phyloP scores from a whole-genome alignment of 2,888 invertebrate species.

The Dasypolia templi region DNA sequence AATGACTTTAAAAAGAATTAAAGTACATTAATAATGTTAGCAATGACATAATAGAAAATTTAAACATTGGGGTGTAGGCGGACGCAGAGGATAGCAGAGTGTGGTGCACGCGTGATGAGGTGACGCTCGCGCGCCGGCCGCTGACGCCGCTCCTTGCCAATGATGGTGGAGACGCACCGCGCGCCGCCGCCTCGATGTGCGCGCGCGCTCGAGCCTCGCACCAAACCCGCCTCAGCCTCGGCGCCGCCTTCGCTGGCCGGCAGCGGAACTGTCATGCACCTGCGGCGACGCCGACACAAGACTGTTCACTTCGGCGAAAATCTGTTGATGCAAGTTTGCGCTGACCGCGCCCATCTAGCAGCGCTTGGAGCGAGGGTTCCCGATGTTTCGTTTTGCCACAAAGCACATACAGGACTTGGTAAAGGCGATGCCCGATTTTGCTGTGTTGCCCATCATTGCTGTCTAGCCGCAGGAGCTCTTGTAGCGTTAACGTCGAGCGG shows the following conservation, averaged over 20 bases:
- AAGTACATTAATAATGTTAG: conserved; percentile 67
- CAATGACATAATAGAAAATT: conserved; percentile 69
- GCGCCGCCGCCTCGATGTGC: conserved; percentile 87
- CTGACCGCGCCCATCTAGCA: conserved; percentile 91
- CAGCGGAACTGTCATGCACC: conserved; percentile 89
- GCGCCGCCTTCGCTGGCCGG: conserved; percentile 90
- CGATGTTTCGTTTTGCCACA: conserved; percentile 88
- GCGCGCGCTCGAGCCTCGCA: conserved; percentile 85
- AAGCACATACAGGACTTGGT: conserved; percentile 84
- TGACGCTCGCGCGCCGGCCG: conserved; percentile 88
- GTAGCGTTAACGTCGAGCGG: conserved; percentile 83
- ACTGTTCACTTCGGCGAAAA: conserved; percentile 95
- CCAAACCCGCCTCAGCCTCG: conserved; percentile 89
- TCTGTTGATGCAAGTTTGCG: conserved; percentile 93
- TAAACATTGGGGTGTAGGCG: conserved; percentile 66
- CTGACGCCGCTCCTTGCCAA: conserved; percentile 88
- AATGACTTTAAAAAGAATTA: conserved; percentile 68
- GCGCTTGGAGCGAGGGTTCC: conserved; percentile 88
- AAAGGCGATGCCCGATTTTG: conserved; percentile 87
- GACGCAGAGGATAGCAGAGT: conserved; percentile 68
- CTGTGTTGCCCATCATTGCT: conserved; percentile 89
- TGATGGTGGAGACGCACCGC: conserved; percentile 90
- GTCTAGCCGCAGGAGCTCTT: conserved; percentile 85
- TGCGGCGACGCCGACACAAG: conserved; percentile 93
- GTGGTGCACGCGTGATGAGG: conserved; percentile 83